Base-by-base conservation (phyloP, 1,140 invertebrate species). In the Orchesella cincta region DNA sequence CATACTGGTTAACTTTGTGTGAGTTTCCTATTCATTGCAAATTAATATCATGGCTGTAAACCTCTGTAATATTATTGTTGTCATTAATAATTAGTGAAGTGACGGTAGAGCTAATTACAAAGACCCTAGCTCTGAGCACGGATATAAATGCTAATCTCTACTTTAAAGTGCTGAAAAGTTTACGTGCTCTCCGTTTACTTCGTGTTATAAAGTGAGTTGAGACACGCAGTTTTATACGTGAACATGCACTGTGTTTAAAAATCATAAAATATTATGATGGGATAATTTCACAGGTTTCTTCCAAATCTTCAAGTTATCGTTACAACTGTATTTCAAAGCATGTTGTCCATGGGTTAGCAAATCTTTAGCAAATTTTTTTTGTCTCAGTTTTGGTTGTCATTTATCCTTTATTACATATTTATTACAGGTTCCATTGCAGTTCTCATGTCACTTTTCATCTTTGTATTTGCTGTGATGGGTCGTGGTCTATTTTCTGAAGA, bases 381-480 rank as follows among this genome's bases (percentile, higher is more conserved):
- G 39, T 8, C 39, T 5, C 39, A 46, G 39, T 46, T 46, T 46
- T n/a, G n/a, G n/a, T n/a, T n/a, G n/a, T n/a, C n/a, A 46, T 46
- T 8, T 46, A 46, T 46, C 5, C 39, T 18, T 46, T 8, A 46
- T 8, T 8, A 5, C 39, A 46, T 46, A 46, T n/a, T n/a, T n/a
- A n/a, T n/a, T 46, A 46, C 39, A 67, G 62, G 83, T 23, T 82
- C 83, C 33, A 84, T 84, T 77, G 77, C 83, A 2, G 74, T 83
- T n/a, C 79, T 84, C n/a, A 84, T 84, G 78, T 20, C 67, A 20
- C 67, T 85, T 0, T 82, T 83, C 46, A 81, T 85, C 46, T 84
- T 79, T 73, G 78, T 84, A 46, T 85, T 85, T 78, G 83, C 84
- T 35, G 83, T 85, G 12, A 80, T 83, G 28, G 84, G 84, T 0